Conservation (phyloP, 2,797 vertebrate species). For the Gallinago stenura region DNA sequence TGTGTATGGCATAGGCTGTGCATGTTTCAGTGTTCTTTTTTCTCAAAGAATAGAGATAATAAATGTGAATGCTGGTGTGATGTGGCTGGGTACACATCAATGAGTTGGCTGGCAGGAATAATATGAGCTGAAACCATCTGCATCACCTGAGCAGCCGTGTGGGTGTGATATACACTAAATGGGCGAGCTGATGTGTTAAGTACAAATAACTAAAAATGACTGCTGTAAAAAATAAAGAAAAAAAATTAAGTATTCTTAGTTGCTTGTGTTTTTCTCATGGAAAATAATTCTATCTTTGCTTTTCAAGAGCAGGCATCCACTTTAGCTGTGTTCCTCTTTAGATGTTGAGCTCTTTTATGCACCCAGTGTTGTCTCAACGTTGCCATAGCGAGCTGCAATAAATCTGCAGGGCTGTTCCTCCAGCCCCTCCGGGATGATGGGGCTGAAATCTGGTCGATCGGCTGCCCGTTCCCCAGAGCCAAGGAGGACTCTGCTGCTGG, state of each 20-base stretch:
- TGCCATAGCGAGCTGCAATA: background rate
- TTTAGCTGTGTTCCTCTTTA: background rate
- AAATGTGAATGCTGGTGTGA: background rate
- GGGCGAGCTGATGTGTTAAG: background rate
- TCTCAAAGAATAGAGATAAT: background rate
- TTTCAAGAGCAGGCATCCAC: rapidly evolving
- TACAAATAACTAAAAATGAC: background rate
- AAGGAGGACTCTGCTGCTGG: background rate
- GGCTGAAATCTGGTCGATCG: background rate
- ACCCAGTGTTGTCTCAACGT: rapidly evolving
- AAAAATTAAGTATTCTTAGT: background rate
- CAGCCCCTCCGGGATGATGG: background rate
- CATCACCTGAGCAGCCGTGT: rapidly evolving
- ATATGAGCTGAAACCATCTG: background rate
- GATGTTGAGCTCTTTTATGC: background rate
- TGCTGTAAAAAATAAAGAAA: background rate
- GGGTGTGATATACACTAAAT: background rate
- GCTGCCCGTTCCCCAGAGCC: background rate
- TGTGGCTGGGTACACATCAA: background rate
- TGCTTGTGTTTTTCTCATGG: background rate
- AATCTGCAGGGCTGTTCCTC: background rate
- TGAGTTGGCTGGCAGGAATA: background rate
- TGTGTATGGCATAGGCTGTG: background rate
- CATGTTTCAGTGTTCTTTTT: background rate
- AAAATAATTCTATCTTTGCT: background rate